These are phyloP conservation scores for Aleiodes alternator DNA, from an alignment of 2,888 invertebrate species.

Conservation along the genomic window DNA sequence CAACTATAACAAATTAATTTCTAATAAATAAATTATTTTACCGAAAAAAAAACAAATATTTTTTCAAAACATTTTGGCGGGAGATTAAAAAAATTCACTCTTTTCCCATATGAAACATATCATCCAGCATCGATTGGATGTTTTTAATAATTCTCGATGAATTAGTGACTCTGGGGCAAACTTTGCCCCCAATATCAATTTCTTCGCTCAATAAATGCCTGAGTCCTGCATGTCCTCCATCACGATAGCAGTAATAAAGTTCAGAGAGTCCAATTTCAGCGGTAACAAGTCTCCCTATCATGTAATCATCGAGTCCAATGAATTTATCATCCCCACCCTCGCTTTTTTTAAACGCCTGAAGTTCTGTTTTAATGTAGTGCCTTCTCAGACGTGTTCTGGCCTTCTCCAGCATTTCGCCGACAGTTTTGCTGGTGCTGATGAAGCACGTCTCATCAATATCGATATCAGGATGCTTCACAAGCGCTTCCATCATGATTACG, in stretches of 20 bases:
- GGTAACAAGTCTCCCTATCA: background rate
- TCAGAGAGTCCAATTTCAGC: constrained; percentile 5
- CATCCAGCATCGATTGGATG: too few relatives aligned
- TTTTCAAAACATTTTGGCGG: too few relatives aligned
- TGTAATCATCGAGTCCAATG: background rate
- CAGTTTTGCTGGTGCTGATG: background rate
- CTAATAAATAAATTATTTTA: too few relatives aligned
- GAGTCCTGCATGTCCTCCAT: background rate
- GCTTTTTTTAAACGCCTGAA: background rate
- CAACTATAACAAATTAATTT: too few relatives aligned
- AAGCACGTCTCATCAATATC: background rate
- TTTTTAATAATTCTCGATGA: too few relatives aligned
- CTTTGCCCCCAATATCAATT: background rate
- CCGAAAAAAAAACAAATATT: too few relatives aligned
- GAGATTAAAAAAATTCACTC: too few relatives aligned
- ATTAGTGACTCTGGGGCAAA: too few relatives aligned
- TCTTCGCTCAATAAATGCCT: background rate
- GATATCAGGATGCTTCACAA: constrained; percentile 4
- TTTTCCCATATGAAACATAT: too few relatives aligned
- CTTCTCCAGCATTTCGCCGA: constrained; percentile 6
- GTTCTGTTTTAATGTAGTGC: constrained; percentile 1
- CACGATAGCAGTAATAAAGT: constrained; percentile 1
- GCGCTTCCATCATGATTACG: constrained; percentile 6
- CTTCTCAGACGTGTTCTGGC: background rate
- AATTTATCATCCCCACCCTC: background rate